phyloP scores from a whole-genome alignment of 2,113 vertebrate species.

The Aptenodytes patagonicus region DNA sequence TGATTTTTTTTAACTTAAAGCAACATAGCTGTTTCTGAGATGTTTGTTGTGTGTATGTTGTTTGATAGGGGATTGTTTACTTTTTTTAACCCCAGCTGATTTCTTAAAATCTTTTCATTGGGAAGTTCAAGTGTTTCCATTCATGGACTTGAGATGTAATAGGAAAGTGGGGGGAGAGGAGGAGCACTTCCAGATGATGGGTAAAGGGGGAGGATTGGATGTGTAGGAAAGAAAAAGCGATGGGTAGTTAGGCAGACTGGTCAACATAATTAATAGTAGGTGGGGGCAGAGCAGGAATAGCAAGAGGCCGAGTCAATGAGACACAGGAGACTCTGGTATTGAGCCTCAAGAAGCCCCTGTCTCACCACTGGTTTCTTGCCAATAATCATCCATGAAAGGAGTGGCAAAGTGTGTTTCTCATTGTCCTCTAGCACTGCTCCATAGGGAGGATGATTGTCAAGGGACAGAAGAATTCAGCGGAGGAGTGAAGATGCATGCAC shows the following conservation, averaged over 20 bases:
- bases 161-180: background rate
- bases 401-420: background rate
- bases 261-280: background rate
- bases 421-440: background rate
- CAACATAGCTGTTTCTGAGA: background rate
- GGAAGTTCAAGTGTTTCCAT: background rate
- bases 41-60: background rate
- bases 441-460: rapidly evolving
- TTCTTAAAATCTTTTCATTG: background rate
- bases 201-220: background rate
- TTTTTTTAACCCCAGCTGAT: background rate
- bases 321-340: background rate
- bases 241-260: background rate
- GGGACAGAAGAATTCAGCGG: background rate
- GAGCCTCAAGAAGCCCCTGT: background rate
- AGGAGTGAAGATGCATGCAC: rapidly evolving
- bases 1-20: background rate
- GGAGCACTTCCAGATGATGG: background rate
- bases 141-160: background rate
- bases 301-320: background rate
- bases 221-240: background rate
- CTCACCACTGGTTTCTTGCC: background rate
- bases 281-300: background rate
- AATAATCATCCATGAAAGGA: background rate
- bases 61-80: background rate